These are phyloP conservation scores for Synanthedon andrenaeformis DNA, from an alignment of 2,888 invertebrate species.

Conservation along the genomic window DNA sequence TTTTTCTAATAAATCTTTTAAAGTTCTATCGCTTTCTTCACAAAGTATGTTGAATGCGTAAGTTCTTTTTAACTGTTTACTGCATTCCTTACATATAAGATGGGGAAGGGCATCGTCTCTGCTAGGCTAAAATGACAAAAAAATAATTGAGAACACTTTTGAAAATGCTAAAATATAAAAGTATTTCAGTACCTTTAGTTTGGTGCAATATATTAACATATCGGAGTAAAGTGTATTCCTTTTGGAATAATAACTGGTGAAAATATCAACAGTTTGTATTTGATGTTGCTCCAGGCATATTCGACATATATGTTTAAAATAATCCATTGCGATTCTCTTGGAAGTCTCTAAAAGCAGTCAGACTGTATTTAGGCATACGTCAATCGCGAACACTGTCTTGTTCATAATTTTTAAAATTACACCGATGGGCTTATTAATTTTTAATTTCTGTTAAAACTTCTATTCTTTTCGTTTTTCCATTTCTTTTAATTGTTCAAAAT, in stretches of 20 bases:
- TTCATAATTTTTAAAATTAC: too few species aligned
- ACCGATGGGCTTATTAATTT: too few species aligned
- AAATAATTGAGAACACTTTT: constrained; percentile 7
- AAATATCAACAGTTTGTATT: constrained; percentile 45
- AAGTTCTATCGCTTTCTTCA: constrained; percentile 39
- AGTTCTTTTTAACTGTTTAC: constrained; percentile 39
- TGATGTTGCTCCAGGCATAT: constrained; percentile 36
- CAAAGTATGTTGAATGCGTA: constrained; percentile 48
- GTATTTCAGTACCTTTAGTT: constrained; percentile 33
- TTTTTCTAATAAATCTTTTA: constrained; percentile 23
- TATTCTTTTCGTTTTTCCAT: too few species aligned
- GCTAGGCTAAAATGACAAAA: constrained; percentile 27
- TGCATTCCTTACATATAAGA: constrained; percentile 52
- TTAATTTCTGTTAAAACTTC: too few species aligned
- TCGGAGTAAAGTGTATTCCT: constrained; percentile 42
- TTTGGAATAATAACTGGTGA: constrained; percentile 40
- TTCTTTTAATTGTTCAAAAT: too few species aligned
- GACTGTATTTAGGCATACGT: too few species aligned
- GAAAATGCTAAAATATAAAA: neutral
- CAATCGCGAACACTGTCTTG: too few species aligned
- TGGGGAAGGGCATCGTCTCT: constrained; percentile 46
- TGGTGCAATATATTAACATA: constrained; percentile 48
- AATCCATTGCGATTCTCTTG: constrained; percentile 24
- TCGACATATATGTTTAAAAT: constrained; percentile 43
- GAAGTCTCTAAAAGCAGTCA: too few species aligned